phyloP scores from a whole-genome alignment of 35 echinoderm and acorn worm species.

The Apostichopus californicus region DNA sequence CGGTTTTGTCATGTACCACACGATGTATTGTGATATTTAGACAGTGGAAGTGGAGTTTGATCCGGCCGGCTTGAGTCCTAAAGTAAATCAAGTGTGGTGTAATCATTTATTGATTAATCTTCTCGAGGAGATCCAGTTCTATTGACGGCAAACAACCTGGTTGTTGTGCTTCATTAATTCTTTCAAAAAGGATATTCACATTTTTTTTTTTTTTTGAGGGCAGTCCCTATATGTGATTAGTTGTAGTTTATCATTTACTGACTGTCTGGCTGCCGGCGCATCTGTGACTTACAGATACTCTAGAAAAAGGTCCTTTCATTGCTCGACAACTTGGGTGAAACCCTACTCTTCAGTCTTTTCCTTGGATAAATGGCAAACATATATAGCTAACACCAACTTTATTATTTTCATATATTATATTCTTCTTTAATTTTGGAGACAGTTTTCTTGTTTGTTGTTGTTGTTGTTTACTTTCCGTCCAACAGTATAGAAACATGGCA shows the following conservation, averaged over 20 bases:
- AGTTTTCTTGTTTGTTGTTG: not conserved
- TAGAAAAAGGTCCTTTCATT: not conserved
- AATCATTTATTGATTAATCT: not conserved
- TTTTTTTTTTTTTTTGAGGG: too few relatives aligned
- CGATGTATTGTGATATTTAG: too few relatives aligned
- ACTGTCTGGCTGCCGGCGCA: not conserved
- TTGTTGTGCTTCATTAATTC: not conserved
- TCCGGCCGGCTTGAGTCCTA: not conserved
- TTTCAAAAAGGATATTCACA: not conserved
- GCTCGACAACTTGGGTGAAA: not conserved
- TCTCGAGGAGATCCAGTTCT: not conserved
- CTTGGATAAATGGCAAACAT: not conserved
- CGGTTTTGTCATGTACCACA: too few relatives aligned
- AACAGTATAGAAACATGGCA: not conserved
- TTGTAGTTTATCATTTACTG: not conserved
- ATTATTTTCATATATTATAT: not conserved
- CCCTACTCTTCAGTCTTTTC: not conserved
- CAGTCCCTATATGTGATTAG: not conserved
- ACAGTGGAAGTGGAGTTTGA: not conserved
- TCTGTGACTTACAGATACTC: too few relatives aligned
- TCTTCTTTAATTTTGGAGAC: not conserved
- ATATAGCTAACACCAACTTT: not conserved
- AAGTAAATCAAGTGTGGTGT: not conserved
- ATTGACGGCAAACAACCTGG: not conserved
- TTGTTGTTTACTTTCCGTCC: not conserved